phyloP scores from a whole-genome alignment of 2,797 vertebrate genomes.

The Periophthalmus magnuspinnatus region DNA sequence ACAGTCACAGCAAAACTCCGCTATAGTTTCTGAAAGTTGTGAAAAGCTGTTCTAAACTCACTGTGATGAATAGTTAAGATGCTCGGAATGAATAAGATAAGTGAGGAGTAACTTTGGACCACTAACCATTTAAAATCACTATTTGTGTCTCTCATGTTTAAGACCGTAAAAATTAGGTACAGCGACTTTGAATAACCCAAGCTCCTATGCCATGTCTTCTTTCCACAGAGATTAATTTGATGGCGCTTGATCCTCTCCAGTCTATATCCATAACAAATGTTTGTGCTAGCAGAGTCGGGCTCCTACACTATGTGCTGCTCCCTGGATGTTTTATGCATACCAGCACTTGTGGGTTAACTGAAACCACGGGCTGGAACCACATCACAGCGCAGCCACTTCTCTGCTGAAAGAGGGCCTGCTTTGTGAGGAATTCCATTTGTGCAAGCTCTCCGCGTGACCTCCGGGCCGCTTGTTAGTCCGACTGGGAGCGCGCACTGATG shows the following conservation, averaged over 20 bases:
- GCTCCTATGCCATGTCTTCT: background rate
- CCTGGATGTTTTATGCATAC: constrained; percentile 28
- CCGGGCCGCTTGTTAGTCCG: constrained; percentile 72
- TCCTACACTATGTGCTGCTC: background rate
- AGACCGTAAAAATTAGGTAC: too few species aligned
- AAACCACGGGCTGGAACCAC: constrained; percentile 42
- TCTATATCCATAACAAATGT: background rate
- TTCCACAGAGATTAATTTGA: background rate
- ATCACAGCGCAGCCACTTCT: constrained; percentile 62
- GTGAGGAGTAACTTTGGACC: too few species aligned
- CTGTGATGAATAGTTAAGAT: too few species aligned
- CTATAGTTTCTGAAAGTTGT: too few species aligned
- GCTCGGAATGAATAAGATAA: too few species aligned
- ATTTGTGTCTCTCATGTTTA: too few species aligned
- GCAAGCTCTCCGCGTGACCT: constrained; percentile 65
- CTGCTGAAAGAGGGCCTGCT: constrained; percentile 61
- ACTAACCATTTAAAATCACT: too few species aligned
- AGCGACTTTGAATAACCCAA: background rate
- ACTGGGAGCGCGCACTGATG: constrained; percentile 72
- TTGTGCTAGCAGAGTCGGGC: background rate
- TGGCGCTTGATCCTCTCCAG: background rate
- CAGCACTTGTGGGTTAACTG: constrained; percentile 38
- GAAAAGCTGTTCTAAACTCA: too few species aligned
- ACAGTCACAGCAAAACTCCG: too few species aligned
- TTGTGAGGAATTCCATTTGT: constrained; percentile 72